These are phyloP conservation scores for Pseudoatta argentina DNA, from an alignment of 1,140 invertebrate genomes.

Conservation along the genomic window DNA sequence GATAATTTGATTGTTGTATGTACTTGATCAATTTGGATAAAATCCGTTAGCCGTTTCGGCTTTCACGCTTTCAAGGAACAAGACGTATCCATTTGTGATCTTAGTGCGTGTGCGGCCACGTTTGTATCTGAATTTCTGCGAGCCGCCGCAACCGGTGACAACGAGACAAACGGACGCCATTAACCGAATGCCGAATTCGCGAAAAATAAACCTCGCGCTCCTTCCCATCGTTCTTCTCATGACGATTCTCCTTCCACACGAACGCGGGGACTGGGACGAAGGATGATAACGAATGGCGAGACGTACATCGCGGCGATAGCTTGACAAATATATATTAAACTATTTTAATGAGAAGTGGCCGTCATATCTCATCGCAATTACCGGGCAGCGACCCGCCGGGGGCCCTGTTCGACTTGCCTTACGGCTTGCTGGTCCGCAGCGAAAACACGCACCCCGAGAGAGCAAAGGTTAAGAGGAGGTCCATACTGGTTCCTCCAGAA, in stretches of 20 bases:
- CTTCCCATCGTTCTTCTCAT: too few species aligned
- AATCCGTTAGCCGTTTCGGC: background rate
- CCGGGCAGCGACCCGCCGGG: slow-evolving; percentile 74
- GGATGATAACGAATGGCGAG: slow-evolving; percentile 76
- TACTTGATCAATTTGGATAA: background rate
- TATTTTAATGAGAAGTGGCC: slow-evolving; percentile 85
- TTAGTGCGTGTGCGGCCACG: slow-evolving; percentile 34
- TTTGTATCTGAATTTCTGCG: slow-evolving; percentile 26
- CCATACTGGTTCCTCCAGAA: slow-evolving; percentile 55
- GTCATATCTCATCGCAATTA: slow-evolving; percentile 84
- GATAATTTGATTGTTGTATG: background rate
- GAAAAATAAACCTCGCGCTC: slow-evolving; percentile 74
- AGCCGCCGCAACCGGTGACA: slow-evolving; percentile 72
- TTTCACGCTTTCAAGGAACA: background rate
- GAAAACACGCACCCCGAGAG: slow-evolving; percentile 73
- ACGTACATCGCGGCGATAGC: slow-evolving; percentile 77
- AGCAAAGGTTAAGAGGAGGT: slow-evolving; percentile 82
- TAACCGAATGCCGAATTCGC: slow-evolving; percentile 78
- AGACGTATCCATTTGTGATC: background rate
- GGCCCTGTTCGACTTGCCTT: slow-evolving; percentile 58
- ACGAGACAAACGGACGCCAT: slow-evolving; percentile 77
- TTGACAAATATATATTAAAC: slow-evolving; percentile 84
- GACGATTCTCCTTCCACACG: background rate
- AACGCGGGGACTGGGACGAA: slow-evolving; percentile 19
- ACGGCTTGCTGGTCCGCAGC: slow-evolving; percentile 63